These are phyloP conservation scores for Holotrichia oblita DNA, from an alignment of 1,140 invertebrate species.

Conservation along the genomic window DNA sequence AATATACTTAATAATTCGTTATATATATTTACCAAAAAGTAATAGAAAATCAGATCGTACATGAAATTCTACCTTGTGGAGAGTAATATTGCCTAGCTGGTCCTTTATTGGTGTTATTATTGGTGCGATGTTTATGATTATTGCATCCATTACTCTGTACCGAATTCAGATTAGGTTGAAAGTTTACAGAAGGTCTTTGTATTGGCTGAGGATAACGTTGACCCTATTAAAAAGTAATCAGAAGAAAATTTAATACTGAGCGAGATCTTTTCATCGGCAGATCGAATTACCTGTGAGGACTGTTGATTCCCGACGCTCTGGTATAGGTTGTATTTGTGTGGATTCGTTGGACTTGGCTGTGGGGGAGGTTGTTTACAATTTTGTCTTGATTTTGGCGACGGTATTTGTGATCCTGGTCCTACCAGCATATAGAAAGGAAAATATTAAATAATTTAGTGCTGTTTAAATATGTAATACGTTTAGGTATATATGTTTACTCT, in stretches of 20 bases:
- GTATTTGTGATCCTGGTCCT: constrained; percentile 55
- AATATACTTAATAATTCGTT: too few relatives aligned
- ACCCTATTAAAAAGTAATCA: constrained; percentile 49
- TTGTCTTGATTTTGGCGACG: constrained; percentile 59
- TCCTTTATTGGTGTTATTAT: constrained; percentile 54
- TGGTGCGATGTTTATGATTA: constrained; percentile 53
- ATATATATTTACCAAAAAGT: too few relatives aligned
- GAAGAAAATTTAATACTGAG: neutral
- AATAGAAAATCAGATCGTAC: too few relatives aligned
- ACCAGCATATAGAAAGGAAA: constrained; percentile 45
- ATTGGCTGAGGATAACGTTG: constrained; percentile 58
- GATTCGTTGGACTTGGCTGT: constrained; percentile 58
- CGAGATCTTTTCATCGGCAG: neutral
- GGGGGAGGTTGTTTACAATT: constrained; percentile 58
- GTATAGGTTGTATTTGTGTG: constrained; percentile 58
- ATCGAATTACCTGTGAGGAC: constrained; percentile 51
- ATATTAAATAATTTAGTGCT: constrained; percentile 39
- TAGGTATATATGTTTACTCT: too few relatives aligned
- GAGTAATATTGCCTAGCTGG: constrained; percentile 57
- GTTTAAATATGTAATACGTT: neutral
- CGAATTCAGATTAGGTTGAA: constrained; percentile 51
- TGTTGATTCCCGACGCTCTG: constrained; percentile 55
- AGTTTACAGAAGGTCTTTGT: constrained; percentile 57
- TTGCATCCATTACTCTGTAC: constrained; percentile 52
- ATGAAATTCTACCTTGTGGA: constrained; percentile 51